Conservation (phyloP, 2,113 vertebrate genomes). For the Tachuris rubrigastra region DNA sequence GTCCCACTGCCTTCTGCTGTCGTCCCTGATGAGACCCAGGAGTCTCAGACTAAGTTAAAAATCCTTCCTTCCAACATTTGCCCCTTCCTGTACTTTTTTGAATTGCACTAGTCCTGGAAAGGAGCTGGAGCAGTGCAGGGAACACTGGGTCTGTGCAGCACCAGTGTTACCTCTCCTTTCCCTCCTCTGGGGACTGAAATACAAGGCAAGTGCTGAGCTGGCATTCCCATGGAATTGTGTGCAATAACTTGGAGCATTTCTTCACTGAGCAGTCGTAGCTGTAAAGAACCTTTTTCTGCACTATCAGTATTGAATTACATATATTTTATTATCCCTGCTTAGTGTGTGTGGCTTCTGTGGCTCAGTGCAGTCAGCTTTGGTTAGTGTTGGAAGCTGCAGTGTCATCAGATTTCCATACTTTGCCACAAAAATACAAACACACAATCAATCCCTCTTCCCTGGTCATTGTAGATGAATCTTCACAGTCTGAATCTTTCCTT, state of each 20-base stretch:
- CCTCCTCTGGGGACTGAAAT: neutral
- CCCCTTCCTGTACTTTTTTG: accelerated
- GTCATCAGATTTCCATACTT: neutral
- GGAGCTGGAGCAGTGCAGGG: neutral
- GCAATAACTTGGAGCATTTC: neutral
- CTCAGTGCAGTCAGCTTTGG: neutral
- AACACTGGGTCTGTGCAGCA: neutral
- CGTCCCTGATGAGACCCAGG: neutral
- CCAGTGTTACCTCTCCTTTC: neutral
- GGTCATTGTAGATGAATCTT: neutral
- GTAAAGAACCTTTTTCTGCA: neutral
- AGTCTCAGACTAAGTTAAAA: accelerated
- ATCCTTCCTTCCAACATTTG: accelerated
- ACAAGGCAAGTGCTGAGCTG: neutral
- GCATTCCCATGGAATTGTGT: neutral
- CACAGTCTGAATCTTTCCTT: neutral
- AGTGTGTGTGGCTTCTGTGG: neutral
- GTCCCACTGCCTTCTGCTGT: neutral
- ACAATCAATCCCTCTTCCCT: neutral
- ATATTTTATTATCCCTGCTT: neutral
- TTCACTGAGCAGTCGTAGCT: neutral
- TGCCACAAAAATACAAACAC: neutral
- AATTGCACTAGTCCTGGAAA: accelerated
- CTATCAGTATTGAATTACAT: neutral
- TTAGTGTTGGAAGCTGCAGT: neutral